Evolutionary conservation across 2,113 vertebrate species (phyloP).

Genomic region (Notothenia rossii): DNA sequence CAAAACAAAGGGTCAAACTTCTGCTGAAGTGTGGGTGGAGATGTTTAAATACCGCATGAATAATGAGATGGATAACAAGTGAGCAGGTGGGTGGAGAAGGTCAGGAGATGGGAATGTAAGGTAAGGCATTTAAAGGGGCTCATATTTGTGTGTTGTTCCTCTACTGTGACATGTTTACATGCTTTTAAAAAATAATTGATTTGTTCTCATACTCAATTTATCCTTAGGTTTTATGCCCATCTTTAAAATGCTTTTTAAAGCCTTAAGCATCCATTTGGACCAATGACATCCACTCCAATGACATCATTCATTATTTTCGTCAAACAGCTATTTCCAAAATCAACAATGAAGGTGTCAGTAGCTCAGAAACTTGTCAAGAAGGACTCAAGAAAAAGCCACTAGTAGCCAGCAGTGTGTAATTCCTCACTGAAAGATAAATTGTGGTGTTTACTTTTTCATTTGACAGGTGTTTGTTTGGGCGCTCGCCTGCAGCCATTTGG

Average conservation of each 20-base stretch:
- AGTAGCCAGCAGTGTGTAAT: not conserved
- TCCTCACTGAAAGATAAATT: conserved; percentile 2
- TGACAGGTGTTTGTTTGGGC: conserved; percentile 64
- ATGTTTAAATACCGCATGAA: not conserved
- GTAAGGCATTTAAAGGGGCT: no score
- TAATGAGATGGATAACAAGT: not conserved
- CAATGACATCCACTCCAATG: not conserved
- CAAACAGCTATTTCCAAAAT: not conserved
- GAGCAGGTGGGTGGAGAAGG: not conserved
- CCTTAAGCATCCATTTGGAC: no score
- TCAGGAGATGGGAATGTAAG: not conserved
- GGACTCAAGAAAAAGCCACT: not conserved
- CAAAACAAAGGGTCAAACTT: not conserved
- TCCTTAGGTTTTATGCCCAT: no score
- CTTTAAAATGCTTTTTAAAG: not conserved
- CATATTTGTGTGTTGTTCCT: no score
- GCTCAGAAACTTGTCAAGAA: not conserved
- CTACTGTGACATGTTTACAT: no score
- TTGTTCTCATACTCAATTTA: no score
- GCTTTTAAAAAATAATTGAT: no score
- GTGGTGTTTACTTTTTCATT: conserved; percentile 4
- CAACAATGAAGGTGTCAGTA: not conserved
- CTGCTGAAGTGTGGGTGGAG: not conserved
- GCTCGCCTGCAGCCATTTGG: conserved; percentile 13
- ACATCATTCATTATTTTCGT: not conserved